These are phyloP conservation scores for Takifugu rubripes DNA, from an alignment of 2,797 vertebrate genomes.

Conservation along the genomic window DNA sequence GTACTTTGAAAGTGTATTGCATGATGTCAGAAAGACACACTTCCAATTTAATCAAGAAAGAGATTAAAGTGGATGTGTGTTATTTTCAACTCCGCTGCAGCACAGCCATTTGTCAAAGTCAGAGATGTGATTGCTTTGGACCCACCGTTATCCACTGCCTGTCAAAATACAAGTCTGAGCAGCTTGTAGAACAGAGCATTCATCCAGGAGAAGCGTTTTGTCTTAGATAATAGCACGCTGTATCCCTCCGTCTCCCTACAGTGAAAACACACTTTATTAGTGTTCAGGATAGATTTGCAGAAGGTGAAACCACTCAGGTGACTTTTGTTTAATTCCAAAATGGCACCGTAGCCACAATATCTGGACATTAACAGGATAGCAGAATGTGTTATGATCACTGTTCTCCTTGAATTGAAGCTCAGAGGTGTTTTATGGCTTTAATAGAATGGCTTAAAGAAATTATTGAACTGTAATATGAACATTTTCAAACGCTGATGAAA, in stretches of 20 bases:
- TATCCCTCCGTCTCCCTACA: slow-evolving; percentile 71
- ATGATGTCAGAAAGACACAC: slow-evolving; percentile 92
- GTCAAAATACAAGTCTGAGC: slow-evolving; percentile 93
- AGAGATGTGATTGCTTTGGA: slow-evolving; percentile 99
- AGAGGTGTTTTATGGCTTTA: slow-evolving; percentile 10
- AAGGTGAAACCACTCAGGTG: slow-evolving; percentile 42
- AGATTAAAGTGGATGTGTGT: slow-evolving; percentile 99
- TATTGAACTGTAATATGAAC: background rate
- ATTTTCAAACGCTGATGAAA: background rate
- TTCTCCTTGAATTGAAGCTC: slow-evolving; percentile 9
- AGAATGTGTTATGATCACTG: too few species aligned
- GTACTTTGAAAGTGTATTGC: slow-evolving; percentile 89
- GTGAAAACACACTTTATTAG: slow-evolving; percentile 54
- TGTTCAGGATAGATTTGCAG: slow-evolving; percentile 41
- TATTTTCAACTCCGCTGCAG: slow-evolving; percentile 96
- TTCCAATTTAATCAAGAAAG: slow-evolving; percentile 99
- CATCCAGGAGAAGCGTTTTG: slow-evolving; percentile 69
- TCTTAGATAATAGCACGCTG: slow-evolving; percentile 76
- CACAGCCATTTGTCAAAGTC: slow-evolving; percentile 99
- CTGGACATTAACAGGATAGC: slow-evolving; percentile 5
- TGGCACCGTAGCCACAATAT: slow-evolving; percentile 10
- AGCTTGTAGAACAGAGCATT: slow-evolving; percentile 83
- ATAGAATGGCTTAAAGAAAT: slow-evolving; percentile 1
- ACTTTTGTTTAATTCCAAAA: slow-evolving; percentile 50
- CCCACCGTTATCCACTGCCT: slow-evolving; percentile 94